Evolutionary conservation across 2,113 vertebrate species (phyloP).

Genomic region (Myotis lucifugus): DNA sequence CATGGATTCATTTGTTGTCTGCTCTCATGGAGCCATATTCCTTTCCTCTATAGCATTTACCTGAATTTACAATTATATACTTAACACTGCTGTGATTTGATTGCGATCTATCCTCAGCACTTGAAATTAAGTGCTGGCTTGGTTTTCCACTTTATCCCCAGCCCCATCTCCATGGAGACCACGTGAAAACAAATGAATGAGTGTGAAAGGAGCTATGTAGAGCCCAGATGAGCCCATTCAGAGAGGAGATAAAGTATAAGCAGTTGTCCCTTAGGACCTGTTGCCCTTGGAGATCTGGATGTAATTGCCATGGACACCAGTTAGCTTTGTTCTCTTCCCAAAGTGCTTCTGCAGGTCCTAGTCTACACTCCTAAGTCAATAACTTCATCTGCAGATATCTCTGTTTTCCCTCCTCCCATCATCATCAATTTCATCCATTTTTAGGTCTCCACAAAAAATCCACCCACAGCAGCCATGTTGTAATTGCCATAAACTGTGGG

Average conservation of each 20-base stretch:
- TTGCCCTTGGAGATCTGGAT: not conserved
- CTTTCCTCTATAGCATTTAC: not conserved
- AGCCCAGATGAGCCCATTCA: not conserved
- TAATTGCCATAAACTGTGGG: not conserved
- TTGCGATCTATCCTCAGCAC: not conserved
- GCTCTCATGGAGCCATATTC: not conserved
- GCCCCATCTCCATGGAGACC: not conserved
- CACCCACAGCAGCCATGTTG: not conserved
- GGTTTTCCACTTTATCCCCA: not conserved
- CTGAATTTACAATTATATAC: not conserved
- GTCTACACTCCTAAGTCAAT: not conserved
- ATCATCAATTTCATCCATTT: not conserved
- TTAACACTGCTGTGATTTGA: not conserved
- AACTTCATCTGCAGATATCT: not conserved
- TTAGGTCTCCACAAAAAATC: not conserved
- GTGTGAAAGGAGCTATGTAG: not conserved
- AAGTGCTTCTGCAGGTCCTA: not conserved
- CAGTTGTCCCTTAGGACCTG: not conserved
- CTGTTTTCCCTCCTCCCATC: not conserved
- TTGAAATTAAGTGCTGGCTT: not conserved
- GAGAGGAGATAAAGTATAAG: not conserved
- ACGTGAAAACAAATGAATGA: not conserved
- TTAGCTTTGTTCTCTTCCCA: not conserved
- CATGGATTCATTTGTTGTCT: not conserved
- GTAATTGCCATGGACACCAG: not conserved